Evolutionary conservation across 2,113 vertebrate species (phyloP), one percentile per base, ranked within the genome.

Genomic region (Scopus umbretta): DNA sequence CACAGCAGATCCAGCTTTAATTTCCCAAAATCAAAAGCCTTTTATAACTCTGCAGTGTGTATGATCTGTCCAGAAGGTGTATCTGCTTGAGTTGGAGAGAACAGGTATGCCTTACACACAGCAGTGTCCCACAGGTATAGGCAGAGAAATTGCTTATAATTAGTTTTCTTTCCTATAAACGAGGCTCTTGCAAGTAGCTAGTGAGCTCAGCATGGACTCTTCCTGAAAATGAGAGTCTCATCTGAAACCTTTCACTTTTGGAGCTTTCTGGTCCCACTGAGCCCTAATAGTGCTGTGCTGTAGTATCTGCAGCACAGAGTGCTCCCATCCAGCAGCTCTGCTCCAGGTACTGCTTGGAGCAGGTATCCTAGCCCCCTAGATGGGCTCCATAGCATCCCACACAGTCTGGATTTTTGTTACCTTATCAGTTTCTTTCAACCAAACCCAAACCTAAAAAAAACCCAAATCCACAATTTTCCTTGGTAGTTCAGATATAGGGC

Each of bases 71-170:
- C 66, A 82, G 70, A 90, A 81, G 40, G 52, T 61, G 30, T 16
- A 52, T 68, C 40, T 56, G 17, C 32, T 75, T 34, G 34, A 75
- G 56, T 55, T 55, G 36, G 27, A 49, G 73, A 62, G 29, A 58
- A 20, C 18, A 38, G 47, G 30, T 81, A 59, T 42, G n/a, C 20
- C 26, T 71, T 30, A 59, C 65, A 32, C 1, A 3, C 18, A 63
- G 53, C 43, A 23, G 10, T 47, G 40, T 23, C 61, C 78, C 43
- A 40, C 0, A 0, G 55, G 32, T 16, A 32, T 5, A 15, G 10
- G 34, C 66, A 95, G 45, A 80, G 38, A 90, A 82, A 76, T 49
- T 62, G 25, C 16, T 90, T 50, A 45, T 55, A 14, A 3, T 43
- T 43, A 43, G 15, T 43, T 26, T 9, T 62, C 38, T 87, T 56